Evolutionary conservation across 2,113 vertebrate genomes (phyloP), one percentile per base, ranked within the genome.

Genomic region (Microtus ochrogaster): DNA sequence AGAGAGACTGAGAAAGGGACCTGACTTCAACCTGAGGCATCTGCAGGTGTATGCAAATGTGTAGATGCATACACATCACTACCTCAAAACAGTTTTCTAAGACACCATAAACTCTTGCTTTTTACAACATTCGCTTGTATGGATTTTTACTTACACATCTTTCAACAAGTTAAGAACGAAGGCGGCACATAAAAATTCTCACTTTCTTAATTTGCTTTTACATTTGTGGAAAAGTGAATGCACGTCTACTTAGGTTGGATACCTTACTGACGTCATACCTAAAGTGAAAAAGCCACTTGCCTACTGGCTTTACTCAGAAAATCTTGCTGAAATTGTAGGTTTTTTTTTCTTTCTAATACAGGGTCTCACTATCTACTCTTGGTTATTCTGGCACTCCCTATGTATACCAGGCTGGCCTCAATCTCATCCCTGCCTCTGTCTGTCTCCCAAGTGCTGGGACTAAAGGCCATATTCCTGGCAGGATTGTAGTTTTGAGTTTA

Each of bases 121-220:
- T 90, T 55, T 17, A 21, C 7, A 26, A 78, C 26, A 61, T 47
- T 89, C 13, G 79, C 33, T 93, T 36, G 68, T 87, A 30, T 26
- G 36, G 19, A 19, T 95, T 96, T 73, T 61, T 26, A 95, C 30
- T 68, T 88, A 28, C 24, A 91, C 55, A 14, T 78, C 55, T 96
- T 92, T 89, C 36, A 94, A 7, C 85, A 83, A 94, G 26, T 33
- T n/a, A 94, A 94, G 74, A 93, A 82, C 91, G 66, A 92, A 85
- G 79, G 70, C 49, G 33, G 33, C 61, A 94, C 21, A 86, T 86
- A 78, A 74, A 61, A 26, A 22, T 90, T 36, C 85, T 90, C 6
- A 49, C 61, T 47, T 47, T 68, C 52, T 82, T 90, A 92, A 55
- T 68, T 11, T 49, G 66, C 22, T 86, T 96, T 92, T 96, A 79